These are phyloP conservation scores for Craniophora ligustri DNA, from an alignment of 2,888 invertebrate genomes.

Conservation along the genomic window DNA sequence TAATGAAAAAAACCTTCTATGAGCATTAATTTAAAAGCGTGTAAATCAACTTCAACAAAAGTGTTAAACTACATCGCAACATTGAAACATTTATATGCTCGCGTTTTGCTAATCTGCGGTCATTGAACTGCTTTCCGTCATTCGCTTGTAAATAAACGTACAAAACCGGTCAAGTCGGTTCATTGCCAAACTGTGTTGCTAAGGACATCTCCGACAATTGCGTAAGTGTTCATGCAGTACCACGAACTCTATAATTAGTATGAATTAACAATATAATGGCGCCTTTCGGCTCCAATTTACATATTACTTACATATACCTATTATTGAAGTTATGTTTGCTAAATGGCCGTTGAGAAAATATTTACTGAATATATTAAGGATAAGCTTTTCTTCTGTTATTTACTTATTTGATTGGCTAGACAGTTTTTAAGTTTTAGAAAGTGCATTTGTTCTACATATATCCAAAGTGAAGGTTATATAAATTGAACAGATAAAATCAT, in stretches of 20 bases:
- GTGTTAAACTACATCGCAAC: constrained; percentile 3
- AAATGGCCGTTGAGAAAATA: too few relatives aligned
- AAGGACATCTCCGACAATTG: constrained; percentile 25
- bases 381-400: too few relatives aligned
- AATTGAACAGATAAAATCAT: too few relatives aligned
- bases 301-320: constrained; percentile 27
- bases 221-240: constrained; percentile 18
- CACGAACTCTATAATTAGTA: constrained; percentile 7
- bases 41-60: constrained; percentile 16
- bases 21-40: constrained; percentile 29
- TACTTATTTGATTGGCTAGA: too few relatives aligned
- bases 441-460: too few relatives aligned
- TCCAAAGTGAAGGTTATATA: too few relatives aligned
- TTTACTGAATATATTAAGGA: too few relatives aligned
- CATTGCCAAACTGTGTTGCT: constrained; percentile 35
- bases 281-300: constrained; percentile 26
- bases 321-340: too few relatives aligned
- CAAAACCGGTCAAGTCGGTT: constrained; percentile 32
- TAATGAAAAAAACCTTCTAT: constrained; percentile 26
- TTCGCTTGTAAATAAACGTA: constrained; percentile 44
- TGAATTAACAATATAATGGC: constrained; percentile 19
- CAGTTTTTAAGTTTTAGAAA: too few relatives aligned
- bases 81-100: constrained; percentile 11
- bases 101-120: constrained; percentile 16
- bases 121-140: constrained; percentile 44